Conservation (phyloP, 2,888 invertebrate genomes). For the Metallyticus violacea region DNA sequence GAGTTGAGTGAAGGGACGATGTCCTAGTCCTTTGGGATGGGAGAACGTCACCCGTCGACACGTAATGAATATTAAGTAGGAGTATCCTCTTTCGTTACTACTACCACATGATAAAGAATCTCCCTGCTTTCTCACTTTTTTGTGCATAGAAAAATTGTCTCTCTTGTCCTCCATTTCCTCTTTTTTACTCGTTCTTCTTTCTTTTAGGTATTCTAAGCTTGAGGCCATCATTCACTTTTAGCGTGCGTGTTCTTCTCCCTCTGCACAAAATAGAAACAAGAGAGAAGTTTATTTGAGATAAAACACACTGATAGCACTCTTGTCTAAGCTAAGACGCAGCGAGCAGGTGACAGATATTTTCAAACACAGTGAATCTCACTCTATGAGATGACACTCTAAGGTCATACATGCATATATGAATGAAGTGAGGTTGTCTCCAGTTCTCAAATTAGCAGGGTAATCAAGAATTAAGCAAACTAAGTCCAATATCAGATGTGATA, state of each 20-base stretch:
- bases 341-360: too few species aligned
- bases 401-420: too few species aligned
- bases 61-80: neutral
- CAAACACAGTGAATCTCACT: too few species aligned
- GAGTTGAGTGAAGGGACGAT: neutral
- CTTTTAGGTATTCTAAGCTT: neutral
- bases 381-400: too few species aligned
- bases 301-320: neutral
- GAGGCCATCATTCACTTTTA: neutral
- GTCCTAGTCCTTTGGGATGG: neutral
- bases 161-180: neutral
- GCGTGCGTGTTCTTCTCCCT: neutral
- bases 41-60: neutral
- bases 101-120: neutral
- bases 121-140: neutral
- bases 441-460: too few species aligned
- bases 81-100: neutral
- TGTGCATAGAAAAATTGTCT: neutral
- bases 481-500: too few species aligned
- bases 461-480: too few species aligned
- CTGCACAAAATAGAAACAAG: neutral
- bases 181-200: neutral
- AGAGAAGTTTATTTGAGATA: neutral
- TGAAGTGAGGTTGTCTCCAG: too few species aligned
- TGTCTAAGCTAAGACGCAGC: neutral